phyloP scores from a whole-genome alignment of 2,113 vertebrate genomes.

The Aegithalos caudatus region DNA sequence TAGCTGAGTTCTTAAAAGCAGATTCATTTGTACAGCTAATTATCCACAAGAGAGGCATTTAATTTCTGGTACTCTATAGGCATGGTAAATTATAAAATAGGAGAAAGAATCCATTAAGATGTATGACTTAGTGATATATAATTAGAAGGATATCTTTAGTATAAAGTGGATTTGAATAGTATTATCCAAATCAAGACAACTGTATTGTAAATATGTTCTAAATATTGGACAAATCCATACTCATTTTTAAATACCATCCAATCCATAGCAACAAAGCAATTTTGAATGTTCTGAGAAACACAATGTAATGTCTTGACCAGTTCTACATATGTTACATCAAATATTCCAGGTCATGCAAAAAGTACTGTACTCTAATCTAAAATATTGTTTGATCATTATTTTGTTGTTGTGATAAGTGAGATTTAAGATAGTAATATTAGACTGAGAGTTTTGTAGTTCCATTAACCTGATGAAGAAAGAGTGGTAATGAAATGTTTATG shows the following conservation, averaged over 20 bases:
- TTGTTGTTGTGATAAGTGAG: background rate
- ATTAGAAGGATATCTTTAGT: background rate
- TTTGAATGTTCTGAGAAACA: background rate
- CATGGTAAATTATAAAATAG: background rate
- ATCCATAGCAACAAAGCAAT: background rate
- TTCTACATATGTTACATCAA: background rate
- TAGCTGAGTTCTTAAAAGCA: background rate
- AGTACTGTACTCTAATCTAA: background rate
- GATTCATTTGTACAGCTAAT: background rate
- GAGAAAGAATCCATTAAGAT: background rate
- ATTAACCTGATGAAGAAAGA: background rate
- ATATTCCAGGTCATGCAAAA: background rate
- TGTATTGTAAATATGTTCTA: background rate
- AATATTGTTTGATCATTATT: background rate
- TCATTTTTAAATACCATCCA: background rate
- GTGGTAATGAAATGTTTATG: background rate
- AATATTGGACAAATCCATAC: background rate
- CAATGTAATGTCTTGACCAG: fast-evolving
- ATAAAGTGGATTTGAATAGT: background rate
- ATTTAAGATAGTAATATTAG: background rate
- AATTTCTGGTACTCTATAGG: background rate
- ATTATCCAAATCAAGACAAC: background rate
- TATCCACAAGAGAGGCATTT: background rate
- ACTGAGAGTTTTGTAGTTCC: background rate
- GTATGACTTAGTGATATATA: background rate